Evolutionary conservation across 92 coral and sea anemone genomes (phyloP), one percentile per base, ranked within the genome.

Genomic region (Plumapathes pennacea): DNA sequence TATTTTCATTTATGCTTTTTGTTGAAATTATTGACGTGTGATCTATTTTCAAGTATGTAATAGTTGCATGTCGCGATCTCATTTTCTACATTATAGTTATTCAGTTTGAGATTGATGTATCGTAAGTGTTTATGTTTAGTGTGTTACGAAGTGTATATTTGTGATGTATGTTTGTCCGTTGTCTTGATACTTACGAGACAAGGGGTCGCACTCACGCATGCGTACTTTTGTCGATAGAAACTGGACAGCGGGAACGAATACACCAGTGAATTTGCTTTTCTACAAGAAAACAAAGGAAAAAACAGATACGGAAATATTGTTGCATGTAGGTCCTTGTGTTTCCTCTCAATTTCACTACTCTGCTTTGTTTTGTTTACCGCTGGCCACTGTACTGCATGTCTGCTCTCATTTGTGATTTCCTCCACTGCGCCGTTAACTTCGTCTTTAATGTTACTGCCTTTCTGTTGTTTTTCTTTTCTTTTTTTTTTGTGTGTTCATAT

Each of bases 291-390:
- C 76, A 92, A 88, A 34, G 64, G 59, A 23, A 92, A 88, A 72
- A 92, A 92, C 83, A 92, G 98, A 92, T 92, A 92, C 49, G 98
- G 94, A 33, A 92, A 92, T 55, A 92, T 92, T 46, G 83, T 84
- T 3, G 94, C 98, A 25, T 92, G 98, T 92, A 69, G 63, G 98
- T n/a, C n/a, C n/a, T n/a, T n/a, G n/a, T n/a, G n/a, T n/a, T n/a
- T n/a, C n/a, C n/a, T n/a, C n/a, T n/a, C n/a, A n/a, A n/a, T n/a
- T n/a, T n/a, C n/a, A n/a, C n/a, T n/a, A n/a, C n/a, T n/a, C n/a
- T n/a, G n/a, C n/a, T n/a, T n/a, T n/a, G n/a, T n/a, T n/a, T n/a
- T n/a, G n/a, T n/a, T n/a, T n/a, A n/a, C n/a, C n/a, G n/a, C n/a
- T n/a, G n/a, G n/a, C n/a, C n/a, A n/a, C n/a, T n/a, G n/a, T n/a